A percentile compares a stretch with the other conserved stretches of the same genome.
Conservation (phyloP, 2,797 vertebrate genomes). For the Macropodus opercularis region DNA sequence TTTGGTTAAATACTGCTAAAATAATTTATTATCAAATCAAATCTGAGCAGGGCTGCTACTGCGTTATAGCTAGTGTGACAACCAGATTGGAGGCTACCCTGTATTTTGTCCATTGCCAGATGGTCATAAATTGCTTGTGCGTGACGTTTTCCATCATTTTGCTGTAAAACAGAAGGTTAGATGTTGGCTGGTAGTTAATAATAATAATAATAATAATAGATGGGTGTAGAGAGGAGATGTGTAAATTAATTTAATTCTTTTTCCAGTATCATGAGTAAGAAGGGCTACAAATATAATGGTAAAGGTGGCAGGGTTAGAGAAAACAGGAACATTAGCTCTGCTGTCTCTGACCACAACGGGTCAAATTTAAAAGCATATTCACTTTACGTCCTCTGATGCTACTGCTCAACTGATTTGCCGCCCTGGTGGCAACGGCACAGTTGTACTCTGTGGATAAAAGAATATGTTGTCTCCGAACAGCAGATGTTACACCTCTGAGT, state of each 20-base stretch:
- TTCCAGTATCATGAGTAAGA: background rate
- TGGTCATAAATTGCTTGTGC: background rate
- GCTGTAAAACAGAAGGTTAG: background rate
- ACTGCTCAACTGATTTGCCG: background rate
- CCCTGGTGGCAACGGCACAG: background rate
- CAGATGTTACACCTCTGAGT: conserved; percentile 27
- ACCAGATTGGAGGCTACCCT: background rate
- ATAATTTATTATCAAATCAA: background rate
- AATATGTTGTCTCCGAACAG: conserved; percentile 32
- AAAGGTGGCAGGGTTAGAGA: background rate
- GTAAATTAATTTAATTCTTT: background rate
- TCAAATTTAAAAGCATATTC: too few species aligned
- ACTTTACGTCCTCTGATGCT: background rate
- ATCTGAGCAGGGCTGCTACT: background rate
- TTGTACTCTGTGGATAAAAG: conserved; percentile 13
- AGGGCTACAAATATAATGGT: background rate
- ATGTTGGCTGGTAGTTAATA: background rate
- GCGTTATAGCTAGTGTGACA: background rate
- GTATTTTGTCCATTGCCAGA: background rate
- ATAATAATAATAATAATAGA: too few species aligned
- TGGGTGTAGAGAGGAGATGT: background rate
- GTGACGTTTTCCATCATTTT: background rate
- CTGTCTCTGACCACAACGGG: background rate
- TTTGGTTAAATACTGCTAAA: background rate
- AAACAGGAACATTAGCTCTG: background rate